Base-by-base conservation (phyloP, 2,113 vertebrate genomes). In the Tenebrosternarchus preto region DNA sequence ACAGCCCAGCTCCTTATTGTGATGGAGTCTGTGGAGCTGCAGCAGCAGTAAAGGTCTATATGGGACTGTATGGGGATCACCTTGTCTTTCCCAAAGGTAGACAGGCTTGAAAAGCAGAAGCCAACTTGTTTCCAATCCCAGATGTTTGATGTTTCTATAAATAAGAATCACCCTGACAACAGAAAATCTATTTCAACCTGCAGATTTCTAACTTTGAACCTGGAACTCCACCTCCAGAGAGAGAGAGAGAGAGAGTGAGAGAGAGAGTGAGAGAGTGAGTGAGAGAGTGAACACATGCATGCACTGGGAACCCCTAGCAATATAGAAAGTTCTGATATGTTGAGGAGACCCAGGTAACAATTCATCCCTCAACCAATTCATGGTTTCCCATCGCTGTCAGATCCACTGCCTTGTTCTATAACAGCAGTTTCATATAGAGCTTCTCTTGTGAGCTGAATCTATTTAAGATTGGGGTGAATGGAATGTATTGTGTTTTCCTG, bases 91-190 rank as follows among this genome's bases (percentile, higher is more conserved):
- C 50, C 85, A 22, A n/a, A n/a, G 22, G 17, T 33, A 86, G 83
- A 72, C 66, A 82, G 84, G n/a, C 80, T 57, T 82, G 73, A 85
- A 75, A 76, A 74, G 75, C 73, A 31, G 69, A 77, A 50, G 73
- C 80, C 82, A 83, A 78, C 83, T 80, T 84, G 80, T 85, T 79
- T 84, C 36, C 63, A 83, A 76, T 82, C 76, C 57, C 29, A 59
- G 70, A 55, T 75, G 81, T 79, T 80, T 80, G 84, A 84, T 77
- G 64, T 46, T 79, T 85, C 78, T 86, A 84, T 87, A 87, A 88
- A 90, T 87, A n/a, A n/a, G n/a, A n/a, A 88, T 85, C 60, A 46
- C 79, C 68, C 80, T 83, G 78, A 83, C 88, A 77, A 82, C 69
- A 63, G 85, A 80, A 86, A 87, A 87, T 88, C 82, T 2, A 67